Evolutionary conservation across 64 coral and sea anemone genomes (phyloP), one percentile per base, ranked within the genome.

Genomic region (Stylophora pistillata): DNA sequence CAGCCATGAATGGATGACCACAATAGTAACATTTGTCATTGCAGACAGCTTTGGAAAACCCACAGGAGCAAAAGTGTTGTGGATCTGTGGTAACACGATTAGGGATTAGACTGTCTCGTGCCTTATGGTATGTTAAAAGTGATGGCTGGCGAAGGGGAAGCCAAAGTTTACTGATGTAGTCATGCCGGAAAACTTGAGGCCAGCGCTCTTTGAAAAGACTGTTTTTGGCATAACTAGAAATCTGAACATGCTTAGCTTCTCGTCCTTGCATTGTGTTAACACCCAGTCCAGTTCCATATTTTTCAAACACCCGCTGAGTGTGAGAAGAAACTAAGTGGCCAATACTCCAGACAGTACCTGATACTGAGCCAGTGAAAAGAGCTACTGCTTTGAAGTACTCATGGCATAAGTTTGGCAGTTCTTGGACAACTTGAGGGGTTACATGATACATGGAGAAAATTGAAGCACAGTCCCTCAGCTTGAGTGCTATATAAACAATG

Each of bases 211-310:
- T 93, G 74, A 63, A 88, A 30, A 88, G 77, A 41, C 76, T 93
- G 56, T 93, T 93, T 74, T 93, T 93, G 21, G 85, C 77, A 83
- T 70, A 93, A 47, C 85, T 82, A 37, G 85, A 77, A 61, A 93
- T 88, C 52, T 93, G 91, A 12, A 88, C 65, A 74, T 93, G 85
- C 59, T 93, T 93, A 52, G 85, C 91, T 70, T 93, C 91, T 30
- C 91, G 80, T 81, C 91, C 91, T 71, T 93, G 91, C 85, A 82
- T 93, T 88, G 91, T 88, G 55, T 88, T 93, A 28, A 93, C 80
- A 53, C 85, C 85, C 37, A 93, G 69, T 26, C 85, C 91, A 63
- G 76, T 74, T 28, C 91, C 85, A 82, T 55, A 93, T 64, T 79
- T 93, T 15, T 93, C 86, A 89, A 64, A 85, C 58, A 30, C 59